These are phyloP conservation scores for Lymantria dispar DNA, from an alignment of 2,888 invertebrate genomes.

Conservation along the genomic window DNA sequence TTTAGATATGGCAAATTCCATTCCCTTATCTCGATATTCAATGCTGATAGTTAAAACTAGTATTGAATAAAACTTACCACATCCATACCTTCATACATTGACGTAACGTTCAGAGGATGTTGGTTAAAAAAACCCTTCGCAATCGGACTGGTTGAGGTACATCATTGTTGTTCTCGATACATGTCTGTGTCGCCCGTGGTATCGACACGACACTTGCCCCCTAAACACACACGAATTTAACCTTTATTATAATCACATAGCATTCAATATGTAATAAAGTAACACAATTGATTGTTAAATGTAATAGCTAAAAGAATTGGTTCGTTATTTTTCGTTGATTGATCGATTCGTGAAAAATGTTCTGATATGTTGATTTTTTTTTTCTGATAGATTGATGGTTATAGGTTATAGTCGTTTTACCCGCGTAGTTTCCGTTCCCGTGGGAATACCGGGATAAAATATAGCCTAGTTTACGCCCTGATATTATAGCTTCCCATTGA, in stretches of 20 bases:
- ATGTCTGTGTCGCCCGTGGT: slow-evolving; percentile 53
- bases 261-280: slow-evolving; percentile 10
- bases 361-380: background rate
- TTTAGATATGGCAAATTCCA: too few species aligned
- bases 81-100: slow-evolving; percentile 23
- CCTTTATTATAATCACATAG: slow-evolving; percentile 19
- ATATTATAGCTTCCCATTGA: too few species aligned
- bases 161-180: slow-evolving; percentile 68
- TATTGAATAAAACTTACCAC: slow-evolving; percentile 1
- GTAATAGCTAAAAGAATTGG: slow-evolving; percentile 29
- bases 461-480: too few species aligned
- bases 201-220: slow-evolving; percentile 37
- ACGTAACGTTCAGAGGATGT: slow-evolving; percentile 47
- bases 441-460: too few species aligned
- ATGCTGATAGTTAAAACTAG: too few species aligned
- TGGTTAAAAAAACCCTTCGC: slow-evolving; percentile 64
- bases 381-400: too few species aligned
- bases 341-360: slow-evolving; percentile 17
- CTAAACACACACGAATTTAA: slow-evolving; percentile 28
- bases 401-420: too few species aligned
- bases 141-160: slow-evolving; percentile 68
- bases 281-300: slow-evolving; percentile 24
- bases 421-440: too few species aligned
- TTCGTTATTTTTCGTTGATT: slow-evolving; percentile 34
- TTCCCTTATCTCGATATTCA: too few species aligned